Conservation (phyloP, 2,797 vertebrate species). For the Myripristis murdjan region DNA sequence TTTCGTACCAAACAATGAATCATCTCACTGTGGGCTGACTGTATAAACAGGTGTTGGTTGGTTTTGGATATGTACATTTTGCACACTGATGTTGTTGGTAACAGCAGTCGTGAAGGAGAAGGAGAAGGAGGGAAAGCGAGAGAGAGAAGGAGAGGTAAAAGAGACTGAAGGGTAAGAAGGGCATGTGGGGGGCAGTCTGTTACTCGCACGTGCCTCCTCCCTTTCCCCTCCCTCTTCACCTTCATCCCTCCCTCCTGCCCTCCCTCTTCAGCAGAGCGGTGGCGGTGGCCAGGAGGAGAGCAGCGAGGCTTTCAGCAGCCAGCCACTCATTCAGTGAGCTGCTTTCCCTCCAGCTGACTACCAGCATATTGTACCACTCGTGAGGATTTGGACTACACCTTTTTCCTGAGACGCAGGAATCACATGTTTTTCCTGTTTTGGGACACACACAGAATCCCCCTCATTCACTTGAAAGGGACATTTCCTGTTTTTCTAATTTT, state of each 20-base stretch:
- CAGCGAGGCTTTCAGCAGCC: conserved; percentile 59
- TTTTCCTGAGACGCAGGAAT: neutral
- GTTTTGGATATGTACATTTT: neutral
- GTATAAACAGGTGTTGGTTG: no score
- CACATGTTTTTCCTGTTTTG: conserved; percentile 25
- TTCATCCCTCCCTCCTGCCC: conserved; percentile 49
- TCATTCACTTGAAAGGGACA: conserved; percentile 4
- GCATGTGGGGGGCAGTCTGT: conserved; percentile 45
- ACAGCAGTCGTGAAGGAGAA: neutral
- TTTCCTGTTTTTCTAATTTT: conserved; percentile 14
- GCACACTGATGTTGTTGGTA: no score
- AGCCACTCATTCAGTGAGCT: conserved; percentile 47
- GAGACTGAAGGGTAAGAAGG: conserved; percentile 21
- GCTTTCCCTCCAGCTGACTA: conserved; percentile 39
- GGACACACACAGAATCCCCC: neutral
- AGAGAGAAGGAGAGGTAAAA: conserved; percentile 1
- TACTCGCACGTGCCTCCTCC: conserved; percentile 66
- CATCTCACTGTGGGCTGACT: no score
- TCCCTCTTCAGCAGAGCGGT: conserved; percentile 57
- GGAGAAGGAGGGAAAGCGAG: neutral
- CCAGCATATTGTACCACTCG: neutral
- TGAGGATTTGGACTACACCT: conserved; percentile 17
- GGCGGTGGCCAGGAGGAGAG: conserved; percentile 53
- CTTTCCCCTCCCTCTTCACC: conserved; percentile 67
- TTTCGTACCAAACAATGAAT: no score